phyloP scores from a whole-genome alignment of 2,888 invertebrate genomes.

The Sesia apiformis region DNA sequence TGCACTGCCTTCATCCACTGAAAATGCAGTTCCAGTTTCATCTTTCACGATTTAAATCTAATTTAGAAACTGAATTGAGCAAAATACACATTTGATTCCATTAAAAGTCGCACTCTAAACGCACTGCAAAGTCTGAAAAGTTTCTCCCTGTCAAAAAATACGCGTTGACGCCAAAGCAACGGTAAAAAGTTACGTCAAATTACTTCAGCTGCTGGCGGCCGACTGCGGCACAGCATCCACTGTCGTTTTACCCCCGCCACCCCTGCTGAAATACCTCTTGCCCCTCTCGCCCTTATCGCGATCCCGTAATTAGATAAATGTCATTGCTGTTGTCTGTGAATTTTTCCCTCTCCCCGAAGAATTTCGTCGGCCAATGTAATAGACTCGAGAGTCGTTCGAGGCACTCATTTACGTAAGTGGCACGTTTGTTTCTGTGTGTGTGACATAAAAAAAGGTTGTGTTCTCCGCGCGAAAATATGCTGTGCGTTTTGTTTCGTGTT shows the following conservation, averaged over 20 bases:
- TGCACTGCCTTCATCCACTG: neutral
- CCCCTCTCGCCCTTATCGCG: conserved; percentile 54
- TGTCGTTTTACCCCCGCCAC: conserved; percentile 23
- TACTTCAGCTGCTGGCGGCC: conserved; percentile 16
- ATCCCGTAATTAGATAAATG: conserved; percentile 72
- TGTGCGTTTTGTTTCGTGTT: conserved; percentile 20
- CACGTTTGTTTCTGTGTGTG: conserved; percentile 9
- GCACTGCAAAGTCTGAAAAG: conserved; percentile 3
- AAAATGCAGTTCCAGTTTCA: neutral
- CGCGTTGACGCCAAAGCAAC: conserved; percentile 1
- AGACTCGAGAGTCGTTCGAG: conserved; percentile 20
- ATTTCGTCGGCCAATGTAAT: conserved; percentile 38
- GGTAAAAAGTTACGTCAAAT: neutral
- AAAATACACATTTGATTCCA: conserved; percentile 7
- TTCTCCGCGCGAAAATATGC: conserved; percentile 23
- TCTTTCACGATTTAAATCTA: neutral
- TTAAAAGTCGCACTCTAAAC: conserved; percentile 9
- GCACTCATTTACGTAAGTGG: conserved; percentile 13
- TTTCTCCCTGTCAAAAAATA: conserved; percentile 1
- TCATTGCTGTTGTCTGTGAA: conserved; percentile 60
- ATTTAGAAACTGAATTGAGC: neutral
- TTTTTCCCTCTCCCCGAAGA: conserved; percentile 34
- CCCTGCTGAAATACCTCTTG: conserved; percentile 16
- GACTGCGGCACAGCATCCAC: conserved; percentile 52
- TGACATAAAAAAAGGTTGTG: conserved; percentile 6